Evolutionary conservation across 2,113 vertebrate genomes (phyloP), one percentile per base, ranked within the genome.

Genomic region (Psilopsiagon aymara): DNA sequence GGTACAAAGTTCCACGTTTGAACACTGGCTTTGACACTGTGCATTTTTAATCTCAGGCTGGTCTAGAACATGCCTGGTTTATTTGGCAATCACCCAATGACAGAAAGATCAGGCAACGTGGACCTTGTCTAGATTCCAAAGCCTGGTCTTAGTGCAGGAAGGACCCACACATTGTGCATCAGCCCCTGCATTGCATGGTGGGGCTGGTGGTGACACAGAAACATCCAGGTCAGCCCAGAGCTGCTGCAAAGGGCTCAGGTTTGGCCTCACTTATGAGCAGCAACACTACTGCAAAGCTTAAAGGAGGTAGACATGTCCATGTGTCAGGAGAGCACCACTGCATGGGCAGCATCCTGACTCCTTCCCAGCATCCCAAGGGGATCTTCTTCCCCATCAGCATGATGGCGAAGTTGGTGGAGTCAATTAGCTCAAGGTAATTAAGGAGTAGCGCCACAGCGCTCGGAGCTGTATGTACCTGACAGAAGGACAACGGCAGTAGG

Each of bases 301-400:
- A 62, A 0, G 1, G 47, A 63, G 35, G 16, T 39, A 51, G 68
- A 43, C 15, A 18, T 25, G 17, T 67, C 37, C 9, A 0, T 4
- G 13, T 39, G 60, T 6, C 4, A 3, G 51, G 64, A 62, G 19
- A 51, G 15, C 29, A 11, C 13, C 1, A 1, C 68, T 31, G 33
- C 39, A 43, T 0, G 1, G n/a, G 44, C 2, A 5, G 28, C 2
- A 0, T 55, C 68, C 64, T 73, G 44, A 63, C 37, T 24, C 19
- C 33, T 79, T 51, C 28, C 47, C 63, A 69, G 29, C 39, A 78
- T 27, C 79, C 63, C 9, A 31, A 31, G 7, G 19, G 13, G 15
- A 46, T 47, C 20, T 9, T 60, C 53, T 23, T 79, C 4, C n/a
- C 21, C 1, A 2, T 52, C 74, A 59, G 8, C 2, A 1, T 27